These are phyloP conservation scores for Syngnathus rostellatus DNA, from an alignment of 2,797 vertebrate species.

Conservation along the genomic window DNA sequence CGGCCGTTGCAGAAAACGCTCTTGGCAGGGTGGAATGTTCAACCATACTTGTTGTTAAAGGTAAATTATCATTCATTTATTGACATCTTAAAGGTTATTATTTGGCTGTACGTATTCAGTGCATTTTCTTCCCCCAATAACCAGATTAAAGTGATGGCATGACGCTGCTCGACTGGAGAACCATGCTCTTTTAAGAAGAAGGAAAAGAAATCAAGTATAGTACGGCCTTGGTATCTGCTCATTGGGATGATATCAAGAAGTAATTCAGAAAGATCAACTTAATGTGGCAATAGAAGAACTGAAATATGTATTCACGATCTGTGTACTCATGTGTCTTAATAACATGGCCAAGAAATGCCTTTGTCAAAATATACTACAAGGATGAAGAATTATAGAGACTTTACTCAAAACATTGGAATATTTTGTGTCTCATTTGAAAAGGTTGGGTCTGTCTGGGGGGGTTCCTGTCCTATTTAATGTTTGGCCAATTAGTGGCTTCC, in stretches of 20 bases:
- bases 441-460: too few relatives aligned
- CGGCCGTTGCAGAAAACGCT: slow-evolving; percentile 70
- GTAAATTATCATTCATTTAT: slow-evolving; percentile 40
- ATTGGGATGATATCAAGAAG: background rate
- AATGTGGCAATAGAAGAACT: too few relatives aligned
- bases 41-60: slow-evolving; percentile 73
- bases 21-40: slow-evolving; percentile 68
- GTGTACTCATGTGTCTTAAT: too few relatives aligned
- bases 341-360: too few relatives aligned
- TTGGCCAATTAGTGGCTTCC: too few relatives aligned
- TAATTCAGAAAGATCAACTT: background rate
- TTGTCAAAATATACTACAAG: too few relatives aligned
- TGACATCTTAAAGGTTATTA: background rate
- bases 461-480: too few relatives aligned
- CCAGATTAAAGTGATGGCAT: slow-evolving; percentile 33
- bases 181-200: background rate
- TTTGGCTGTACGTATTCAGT: background rate
- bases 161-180: slow-evolving; percentile 5
- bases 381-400: too few relatives aligned
- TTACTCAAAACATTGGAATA: too few relatives aligned
- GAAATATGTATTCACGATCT: too few relatives aligned
- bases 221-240: background rate
- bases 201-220: background rate
- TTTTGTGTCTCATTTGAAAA: too few relatives aligned
- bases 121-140: slow-evolving; percentile 3